phyloP scores from a whole-genome alignment of 92 coral and sea anemone genomes.

The Nematostella vectensis region DNA sequence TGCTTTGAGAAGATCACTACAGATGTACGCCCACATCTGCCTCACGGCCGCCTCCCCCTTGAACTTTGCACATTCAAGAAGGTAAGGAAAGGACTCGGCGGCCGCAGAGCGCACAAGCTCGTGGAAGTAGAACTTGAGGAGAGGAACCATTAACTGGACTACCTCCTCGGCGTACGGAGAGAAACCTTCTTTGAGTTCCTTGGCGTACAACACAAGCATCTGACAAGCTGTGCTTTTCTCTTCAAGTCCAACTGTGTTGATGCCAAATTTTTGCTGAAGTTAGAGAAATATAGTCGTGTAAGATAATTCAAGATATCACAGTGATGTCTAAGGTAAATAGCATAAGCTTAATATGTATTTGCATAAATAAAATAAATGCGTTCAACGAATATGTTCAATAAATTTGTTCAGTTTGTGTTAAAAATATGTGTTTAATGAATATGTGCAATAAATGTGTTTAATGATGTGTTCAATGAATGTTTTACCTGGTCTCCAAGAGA shows the following conservation, averaged over 20 bases:
- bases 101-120: constrained; percentile 99
- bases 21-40: constrained; percentile 97
- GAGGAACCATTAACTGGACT: constrained; percentile 87
- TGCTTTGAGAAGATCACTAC: constrained; percentile 83
- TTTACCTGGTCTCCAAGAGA: constrained; percentile 95
- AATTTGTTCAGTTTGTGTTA: too few species aligned
- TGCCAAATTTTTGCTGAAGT: constrained; percentile 92
- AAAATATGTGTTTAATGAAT: too few species aligned
- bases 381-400: too few species aligned
- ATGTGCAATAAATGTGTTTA: too few species aligned
- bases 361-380: too few species aligned
- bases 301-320: too few species aligned
- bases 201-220: constrained; percentile 93
- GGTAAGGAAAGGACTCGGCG: constrained; percentile 81
- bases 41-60: constrained; percentile 90
- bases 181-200: constrained; percentile 92
- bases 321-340: too few species aligned
- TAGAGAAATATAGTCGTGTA: background rate
- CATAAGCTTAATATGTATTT: too few species aligned
- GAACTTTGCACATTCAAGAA: constrained; percentile 74
- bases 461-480: too few species aligned
- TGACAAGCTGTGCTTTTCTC: constrained; percentile 99
- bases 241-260: constrained; percentile 94
- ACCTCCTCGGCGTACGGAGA: constrained; percentile 91
- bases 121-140: constrained; percentile 91